These are phyloP conservation scores for Microctenopoma stevenorrisi DNA, from an alignment of 2,797 vertebrate genomes.

Conservation along the genomic window DNA sequence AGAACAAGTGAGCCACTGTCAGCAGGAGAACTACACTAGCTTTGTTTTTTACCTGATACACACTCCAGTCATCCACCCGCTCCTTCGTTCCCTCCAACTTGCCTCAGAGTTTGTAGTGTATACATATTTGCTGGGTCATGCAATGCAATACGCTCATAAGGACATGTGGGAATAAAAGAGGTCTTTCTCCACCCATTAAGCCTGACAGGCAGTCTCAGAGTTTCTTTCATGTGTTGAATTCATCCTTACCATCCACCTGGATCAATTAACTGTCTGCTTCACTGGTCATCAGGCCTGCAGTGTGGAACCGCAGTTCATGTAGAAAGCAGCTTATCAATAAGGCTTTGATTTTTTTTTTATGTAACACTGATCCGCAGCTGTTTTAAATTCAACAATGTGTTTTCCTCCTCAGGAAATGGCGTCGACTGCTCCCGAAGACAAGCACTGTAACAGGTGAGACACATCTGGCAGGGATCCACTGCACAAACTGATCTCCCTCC, in stretches of 20 bases:
- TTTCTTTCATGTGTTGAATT: conserved; percentile 83
- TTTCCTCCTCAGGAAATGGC: conserved; percentile 72
- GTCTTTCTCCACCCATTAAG: conserved; percentile 81
- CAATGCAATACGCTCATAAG: conserved; percentile 79
- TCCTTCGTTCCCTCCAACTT: conserved; percentile 30
- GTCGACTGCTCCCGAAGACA: conserved; percentile 52
- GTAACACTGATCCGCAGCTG: not conserved
- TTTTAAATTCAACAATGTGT: conserved; percentile 32
- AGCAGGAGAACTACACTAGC: conserved; percentile 59
- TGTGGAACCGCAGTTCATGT: conserved; percentile 49
- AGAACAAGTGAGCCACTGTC: conserved; percentile 78
- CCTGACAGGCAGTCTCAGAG: conserved; percentile 70
- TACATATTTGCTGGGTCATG: conserved; percentile 79
- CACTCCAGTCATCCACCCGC: conserved; percentile 40
- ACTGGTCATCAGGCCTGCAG: conserved; percentile 67
- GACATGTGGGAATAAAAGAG: conserved; percentile 77
- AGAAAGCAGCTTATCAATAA: conserved; percentile 36
- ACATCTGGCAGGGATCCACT: not conserved
- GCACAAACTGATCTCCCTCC: conserved; percentile 6
- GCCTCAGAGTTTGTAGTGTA: conserved; percentile 58
- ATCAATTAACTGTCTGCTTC: conserved; percentile 85
- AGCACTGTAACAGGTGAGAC: conserved; percentile 73
- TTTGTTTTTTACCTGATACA: conserved; percentile 62
- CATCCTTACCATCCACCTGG: conserved; percentile 84
- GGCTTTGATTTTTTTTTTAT: conserved; percentile 39